Evolutionary conservation across 2,888 invertebrate genomes (phyloP).

Genomic region (Drosophila kambysellisi): DNA sequence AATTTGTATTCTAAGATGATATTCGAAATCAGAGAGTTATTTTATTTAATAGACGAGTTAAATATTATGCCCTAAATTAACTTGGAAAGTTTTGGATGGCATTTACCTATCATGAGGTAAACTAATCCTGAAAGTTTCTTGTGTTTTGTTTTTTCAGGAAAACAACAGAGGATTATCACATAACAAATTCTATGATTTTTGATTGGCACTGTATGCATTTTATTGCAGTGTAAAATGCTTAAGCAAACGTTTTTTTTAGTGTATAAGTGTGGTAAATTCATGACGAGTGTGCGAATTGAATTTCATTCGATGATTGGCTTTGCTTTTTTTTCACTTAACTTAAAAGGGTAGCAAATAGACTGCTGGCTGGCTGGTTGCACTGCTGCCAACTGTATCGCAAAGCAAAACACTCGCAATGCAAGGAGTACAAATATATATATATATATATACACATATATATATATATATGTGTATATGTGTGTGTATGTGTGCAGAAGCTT

Average conservation of each 20-base stretch:
- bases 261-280: not conserved
- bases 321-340: conserved; percentile 35
- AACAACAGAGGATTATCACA: not conserved
- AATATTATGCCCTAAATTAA: not conserved
- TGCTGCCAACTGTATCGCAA: conserved; percentile 16
- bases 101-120: not conserved
- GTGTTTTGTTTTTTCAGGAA: not conserved
- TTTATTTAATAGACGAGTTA: not conserved
- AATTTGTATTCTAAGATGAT: not conserved
- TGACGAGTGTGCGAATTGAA: conserved; percentile 30
- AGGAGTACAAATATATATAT: not conserved
- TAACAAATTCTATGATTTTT: not conserved
- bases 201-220: not conserved
- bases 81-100: not conserved
- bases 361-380: conserved; percentile 7
- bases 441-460: not conserved
- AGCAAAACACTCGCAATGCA: conserved; percentile 10
- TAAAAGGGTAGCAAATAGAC: conserved; percentile 46
- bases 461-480: not conserved
- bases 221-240: not conserved
- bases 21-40: not conserved
- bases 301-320: conserved; percentile 57
- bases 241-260: not conserved
- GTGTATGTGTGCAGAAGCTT: conserved; percentile 18
- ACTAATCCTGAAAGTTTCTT: not conserved